Base-by-base conservation (phyloP, 1,140 invertebrate genomes). In the Caerostris extrusa region DNA sequence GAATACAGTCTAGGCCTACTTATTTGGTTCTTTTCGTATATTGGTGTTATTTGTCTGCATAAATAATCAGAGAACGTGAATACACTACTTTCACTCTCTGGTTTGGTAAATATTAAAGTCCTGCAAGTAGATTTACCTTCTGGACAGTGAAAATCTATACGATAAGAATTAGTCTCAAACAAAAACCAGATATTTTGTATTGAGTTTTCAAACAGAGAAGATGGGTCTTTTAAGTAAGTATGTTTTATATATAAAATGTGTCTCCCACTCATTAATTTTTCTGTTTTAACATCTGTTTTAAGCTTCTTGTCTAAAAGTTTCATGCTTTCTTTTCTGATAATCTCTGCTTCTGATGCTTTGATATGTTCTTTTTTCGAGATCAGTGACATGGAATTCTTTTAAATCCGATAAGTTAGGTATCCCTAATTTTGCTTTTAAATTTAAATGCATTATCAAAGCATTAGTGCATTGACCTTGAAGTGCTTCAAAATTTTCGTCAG, bases 71-170 rank as follows among this genome's bases (percentile, higher is more conserved):
- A 58, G n/a, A 87, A 93, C 5, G 61, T 55, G 50, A 86, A 93
- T 61, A 57, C 55, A 17, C 64, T 87, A 6, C 19, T 87, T 19
- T 10, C 83, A 69, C 64, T 17, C 14, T 71, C 83, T n/a, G 83
- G 91, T 87, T 93, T 93, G 8, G 91, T 69, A 60, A 93, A 87
- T 34, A 93, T 34, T n/a, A 93, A 14, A 17, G 19, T 58, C 61
- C 58, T 93, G 5, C 61, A 57, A 5, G 53, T 58, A 14, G 55
- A 87, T 60, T 60, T 83, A 6, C 53, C 57, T 17, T 87, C 64
- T 14, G 91, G 83, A 19, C 61, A 71, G 58, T 93, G 64, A 53
- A 87, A 93, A 77, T 93, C 83, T 2, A 93, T 81, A 56, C 83
- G 7, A n/a, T 87, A 93, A 50, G 50, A 19, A n/a, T 64, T 64